phyloP scores from a whole-genome alignment of 2,113 vertebrate genomes.

The Coptodon bakossiorum region DNA sequence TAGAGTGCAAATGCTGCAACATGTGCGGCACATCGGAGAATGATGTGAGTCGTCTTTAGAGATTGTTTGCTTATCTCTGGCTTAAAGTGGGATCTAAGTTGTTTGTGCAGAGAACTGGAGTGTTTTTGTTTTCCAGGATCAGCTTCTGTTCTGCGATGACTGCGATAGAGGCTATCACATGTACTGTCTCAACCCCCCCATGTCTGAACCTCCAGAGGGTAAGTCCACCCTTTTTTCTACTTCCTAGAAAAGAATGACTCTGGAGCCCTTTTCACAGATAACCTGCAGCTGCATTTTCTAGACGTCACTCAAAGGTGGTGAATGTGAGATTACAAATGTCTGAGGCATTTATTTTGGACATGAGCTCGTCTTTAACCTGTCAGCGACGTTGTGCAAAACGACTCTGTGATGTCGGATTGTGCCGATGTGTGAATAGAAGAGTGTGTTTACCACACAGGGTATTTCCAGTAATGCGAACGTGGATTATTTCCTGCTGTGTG shows the following conservation, averaged over 20 bases:
- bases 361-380: neutral
- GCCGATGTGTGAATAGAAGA: neutral
- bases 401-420: neutral
- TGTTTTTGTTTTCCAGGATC: conserved; percentile 54
- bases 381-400: neutral
- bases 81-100: neutral
- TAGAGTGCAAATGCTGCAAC: conserved; percentile 98
- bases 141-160: conserved; percentile 78
- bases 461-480: neutral
- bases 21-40: conserved; percentile 95
- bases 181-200: conserved; percentile 74
- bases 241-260: neutral
- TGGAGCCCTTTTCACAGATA: neutral
- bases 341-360: neutral
- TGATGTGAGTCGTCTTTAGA: conserved; percentile 73
- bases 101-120: neutral
- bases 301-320: neutral
- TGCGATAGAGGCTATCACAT: conserved; percentile 76
- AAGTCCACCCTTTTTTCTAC: neutral
- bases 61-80: neutral
- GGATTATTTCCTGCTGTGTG: neutral
- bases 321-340: neutral
- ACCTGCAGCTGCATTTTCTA: neutral
- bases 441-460: neutral
- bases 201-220: conserved; percentile 76